These are phyloP conservation scores for Falcaria lacertinaria DNA, from an alignment of 2,888 invertebrate species.

Conservation along the genomic window DNA sequence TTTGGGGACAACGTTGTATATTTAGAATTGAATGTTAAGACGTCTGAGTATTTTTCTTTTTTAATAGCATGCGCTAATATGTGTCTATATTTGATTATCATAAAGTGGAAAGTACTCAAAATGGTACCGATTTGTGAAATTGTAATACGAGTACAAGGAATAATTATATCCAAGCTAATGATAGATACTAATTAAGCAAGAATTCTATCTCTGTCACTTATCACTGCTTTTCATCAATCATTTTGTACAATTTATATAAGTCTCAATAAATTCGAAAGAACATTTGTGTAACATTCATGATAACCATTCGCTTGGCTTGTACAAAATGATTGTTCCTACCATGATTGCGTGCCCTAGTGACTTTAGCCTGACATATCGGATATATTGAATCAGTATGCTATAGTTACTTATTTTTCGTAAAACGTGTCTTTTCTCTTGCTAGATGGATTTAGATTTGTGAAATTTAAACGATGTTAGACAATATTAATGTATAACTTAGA, in stretches of 20 bases:
- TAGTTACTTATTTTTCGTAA: conserved; percentile 55
- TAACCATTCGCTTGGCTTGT: background rate
- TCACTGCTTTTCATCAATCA: conserved; percentile 27
- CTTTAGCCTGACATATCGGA: conserved; percentile 72
- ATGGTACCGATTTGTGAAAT: background rate
- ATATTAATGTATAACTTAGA: conserved; percentile 58
- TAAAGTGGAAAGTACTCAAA: background rate
- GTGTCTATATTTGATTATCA: background rate
- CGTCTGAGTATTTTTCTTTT: background rate
- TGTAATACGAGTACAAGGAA: conserved; percentile 20
- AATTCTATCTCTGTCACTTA: conserved; percentile 20
- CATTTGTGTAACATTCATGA: no score
- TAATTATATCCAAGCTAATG: conserved; percentile 16
- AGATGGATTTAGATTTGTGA: conserved; percentile 47
- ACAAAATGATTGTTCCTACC: conserved; percentile 19
- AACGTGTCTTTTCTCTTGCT: conserved; percentile 51
- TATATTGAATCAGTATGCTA: conserved; percentile 57
- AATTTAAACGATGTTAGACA: conserved; percentile 62
- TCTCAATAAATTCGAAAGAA: conserved; percentile 5
- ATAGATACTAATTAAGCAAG: conserved; percentile 19
- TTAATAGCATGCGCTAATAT: background rate
- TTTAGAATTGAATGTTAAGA: no score
- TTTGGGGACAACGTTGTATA: no score
- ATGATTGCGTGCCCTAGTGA: conserved; percentile 59
- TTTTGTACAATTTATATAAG: conserved; percentile 22